A percentile compares a stretch with the other conserved stretches of the same genome.
These are phyloP conservation scores for Bombycilla garrulus DNA, from an alignment of 2,113 vertebrate genomes.

Conservation along the genomic window DNA sequence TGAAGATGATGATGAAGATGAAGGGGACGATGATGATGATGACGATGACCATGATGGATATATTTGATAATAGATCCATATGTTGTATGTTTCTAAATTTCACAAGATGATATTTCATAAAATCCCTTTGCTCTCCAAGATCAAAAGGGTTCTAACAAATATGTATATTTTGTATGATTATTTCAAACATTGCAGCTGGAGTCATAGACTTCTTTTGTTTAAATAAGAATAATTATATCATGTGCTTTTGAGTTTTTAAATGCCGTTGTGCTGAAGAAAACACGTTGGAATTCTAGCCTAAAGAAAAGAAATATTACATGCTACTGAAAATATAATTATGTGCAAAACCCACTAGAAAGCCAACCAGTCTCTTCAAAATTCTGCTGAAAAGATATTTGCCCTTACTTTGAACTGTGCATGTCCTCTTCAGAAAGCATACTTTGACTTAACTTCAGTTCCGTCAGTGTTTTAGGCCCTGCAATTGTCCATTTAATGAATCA, in stretches of 20 bases:
- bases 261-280: conserved; percentile 67
- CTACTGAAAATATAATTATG: conserved; percentile 27
- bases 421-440: conserved; percentile 38
- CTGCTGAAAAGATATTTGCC: not conserved
- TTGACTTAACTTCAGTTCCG: not conserved
- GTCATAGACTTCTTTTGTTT: conserved; percentile 74
- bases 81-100: conserved; percentile 81
- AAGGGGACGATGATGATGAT: conserved; percentile 85
- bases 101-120: conserved; percentile 74
- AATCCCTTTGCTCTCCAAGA: conserved; percentile 75
- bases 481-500: not conserved
- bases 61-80: conserved; percentile 76
- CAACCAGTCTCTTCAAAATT: conserved; percentile 11
- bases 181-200: conserved; percentile 73
- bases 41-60: conserved; percentile 87
- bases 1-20: conserved; percentile 88
- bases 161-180: conserved; percentile 91
- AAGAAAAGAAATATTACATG: conserved; percentile 23
- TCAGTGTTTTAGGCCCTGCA: not conserved
- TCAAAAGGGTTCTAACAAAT: conserved; percentile 80
- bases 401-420: not conserved
- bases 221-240: conserved; percentile 67
- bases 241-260: conserved; percentile 73
- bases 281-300: conserved; percentile 48
- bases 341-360: conserved; percentile 20